Percentiles rank a stretch among this genome's conserved stretches.
Conservation (phyloP, 2,888 invertebrate species). For the Microchrysa polita region DNA sequence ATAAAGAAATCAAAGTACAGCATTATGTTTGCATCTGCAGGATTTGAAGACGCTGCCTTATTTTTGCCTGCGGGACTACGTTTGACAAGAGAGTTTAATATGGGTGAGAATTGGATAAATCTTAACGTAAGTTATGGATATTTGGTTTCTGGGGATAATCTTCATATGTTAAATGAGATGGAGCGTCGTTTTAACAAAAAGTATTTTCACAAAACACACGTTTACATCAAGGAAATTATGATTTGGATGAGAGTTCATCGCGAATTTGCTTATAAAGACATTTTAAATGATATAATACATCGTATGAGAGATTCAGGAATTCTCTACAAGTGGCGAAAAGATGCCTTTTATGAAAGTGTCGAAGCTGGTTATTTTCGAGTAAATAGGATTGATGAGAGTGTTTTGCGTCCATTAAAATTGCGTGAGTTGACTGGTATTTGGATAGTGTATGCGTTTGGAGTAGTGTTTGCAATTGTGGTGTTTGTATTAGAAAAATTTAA, state of each 20-base stretch:
- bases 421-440: too few species aligned
- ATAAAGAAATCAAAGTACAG: not conserved
- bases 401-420: too few species aligned
- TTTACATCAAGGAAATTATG: not conserved
- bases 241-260: not conserved
- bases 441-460: too few species aligned
- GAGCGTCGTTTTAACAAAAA: not conserved
- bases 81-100: too few species aligned
- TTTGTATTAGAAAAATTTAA: too few species aligned
- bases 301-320: not conserved
- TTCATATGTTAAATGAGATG: too few species aligned
- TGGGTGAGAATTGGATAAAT: not conserved
- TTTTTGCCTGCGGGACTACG: not conserved
- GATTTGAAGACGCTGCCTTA: not conserved
- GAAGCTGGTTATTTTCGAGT: too few species aligned
- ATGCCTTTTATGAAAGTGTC: not conserved
- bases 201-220: not conserved
- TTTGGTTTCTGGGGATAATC: too few species aligned
- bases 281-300: not conserved
- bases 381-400: too few species aligned
- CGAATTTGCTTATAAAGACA: not conserved
- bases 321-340: not conserved
- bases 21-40: not conserved
- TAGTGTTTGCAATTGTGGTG: too few species aligned
- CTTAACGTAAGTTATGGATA: not conserved